phyloP scores from a whole-genome alignment of 2,888 invertebrate genomes.

The Agrochola lychnidis region DNA sequence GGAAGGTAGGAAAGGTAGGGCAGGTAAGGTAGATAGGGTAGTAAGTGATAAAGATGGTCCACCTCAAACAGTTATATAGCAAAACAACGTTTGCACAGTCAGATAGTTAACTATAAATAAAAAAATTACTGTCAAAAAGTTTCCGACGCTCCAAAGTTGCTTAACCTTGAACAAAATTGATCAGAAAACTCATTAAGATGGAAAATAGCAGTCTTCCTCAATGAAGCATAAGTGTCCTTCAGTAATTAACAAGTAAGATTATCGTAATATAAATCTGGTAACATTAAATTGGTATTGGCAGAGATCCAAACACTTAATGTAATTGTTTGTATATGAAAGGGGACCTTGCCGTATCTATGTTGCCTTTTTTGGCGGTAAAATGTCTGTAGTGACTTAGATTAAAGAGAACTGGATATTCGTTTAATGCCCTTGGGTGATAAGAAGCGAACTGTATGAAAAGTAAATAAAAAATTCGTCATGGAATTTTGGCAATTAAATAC shows the following conservation, averaged over 20 bases:
- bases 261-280: constrained; percentile 67
- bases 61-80: no score
- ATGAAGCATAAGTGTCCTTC: constrained; percentile 31
- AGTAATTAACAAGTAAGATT: constrained; percentile 57
- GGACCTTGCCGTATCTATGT: constrained; percentile 56
- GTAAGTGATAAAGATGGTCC: no score
- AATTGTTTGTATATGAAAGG: constrained; percentile 72
- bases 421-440: background rate
- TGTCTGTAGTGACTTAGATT: constrained; percentile 24
- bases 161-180: constrained; percentile 22
- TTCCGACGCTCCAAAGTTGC: background rate
- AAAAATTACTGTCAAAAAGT: background rate
- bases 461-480: background rate
- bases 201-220: constrained; percentile 17
- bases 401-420: constrained; percentile 24
- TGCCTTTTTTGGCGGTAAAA: constrained; percentile 56
- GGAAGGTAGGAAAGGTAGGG: no score
- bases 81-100: no score
- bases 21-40: no score
- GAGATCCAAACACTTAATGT: constrained; percentile 71
- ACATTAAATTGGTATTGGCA: constrained; percentile 62
- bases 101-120: no score
- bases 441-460: background rate
- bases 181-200: constrained; percentile 13
- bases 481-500: background rate